A percentile compares a stretch with the other conserved stretches of the same genome.
Conservation (phyloP, 2,113 vertebrate genomes). For the Sarotherodon lohbergeri region DNA sequence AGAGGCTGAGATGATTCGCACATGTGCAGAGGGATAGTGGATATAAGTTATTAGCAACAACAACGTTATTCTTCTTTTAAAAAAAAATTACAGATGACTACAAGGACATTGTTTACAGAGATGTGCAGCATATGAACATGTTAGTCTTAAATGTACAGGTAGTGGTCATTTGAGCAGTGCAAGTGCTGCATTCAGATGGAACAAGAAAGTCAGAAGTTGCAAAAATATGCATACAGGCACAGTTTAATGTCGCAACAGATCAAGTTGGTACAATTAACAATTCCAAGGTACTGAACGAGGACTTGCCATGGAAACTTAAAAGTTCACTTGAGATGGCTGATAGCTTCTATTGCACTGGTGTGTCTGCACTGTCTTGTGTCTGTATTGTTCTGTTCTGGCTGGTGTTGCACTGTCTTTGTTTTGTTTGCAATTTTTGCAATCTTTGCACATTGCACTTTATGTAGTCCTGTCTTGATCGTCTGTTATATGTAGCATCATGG, state of each 20-base stretch:
- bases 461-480: background rate
- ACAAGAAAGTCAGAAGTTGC: background rate
- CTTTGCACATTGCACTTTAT: background rate
- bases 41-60: too few species aligned
- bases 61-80: background rate
- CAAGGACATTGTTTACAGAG: background rate
- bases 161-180: background rate
- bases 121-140: background rate
- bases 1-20: too few species aligned
- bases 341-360: background rate
- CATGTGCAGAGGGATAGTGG: too few species aligned
- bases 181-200: background rate
- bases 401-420: background rate
- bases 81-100: background rate
- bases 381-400: background rate
- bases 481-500: background rate
- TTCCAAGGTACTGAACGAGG: background rate
- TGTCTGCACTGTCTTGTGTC: background rate
- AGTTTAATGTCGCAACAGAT: constrained; percentile 9
- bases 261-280: background rate
- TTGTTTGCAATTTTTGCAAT: background rate
- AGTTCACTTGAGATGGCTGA: background rate
- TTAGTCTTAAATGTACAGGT: background rate
- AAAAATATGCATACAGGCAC: background rate
- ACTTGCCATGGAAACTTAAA: background rate